A percentile compares a stretch with the other conserved stretches of the same genome.
These are phyloP conservation scores for Drosophila yakuba DNA, from an alignment of 1,140 invertebrate species.

Conservation along the genomic window DNA sequence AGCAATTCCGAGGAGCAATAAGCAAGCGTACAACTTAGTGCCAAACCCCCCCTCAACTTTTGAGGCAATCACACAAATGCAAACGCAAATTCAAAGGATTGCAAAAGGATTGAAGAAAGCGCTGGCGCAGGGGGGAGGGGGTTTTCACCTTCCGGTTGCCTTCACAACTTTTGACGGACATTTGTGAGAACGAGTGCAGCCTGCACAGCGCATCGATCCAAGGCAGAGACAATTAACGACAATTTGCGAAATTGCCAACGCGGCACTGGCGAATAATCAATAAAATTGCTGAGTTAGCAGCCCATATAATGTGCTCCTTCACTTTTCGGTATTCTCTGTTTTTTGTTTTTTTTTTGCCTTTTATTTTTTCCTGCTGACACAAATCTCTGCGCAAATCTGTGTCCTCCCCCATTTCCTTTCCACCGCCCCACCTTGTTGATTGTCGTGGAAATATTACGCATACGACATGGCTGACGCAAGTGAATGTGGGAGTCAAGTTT, in stretches of 20 bases:
- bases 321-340: conserved; percentile 19
- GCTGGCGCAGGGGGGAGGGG: neutral
- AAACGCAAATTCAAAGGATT: conserved; percentile 14
- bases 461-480: conserved; percentile 72
- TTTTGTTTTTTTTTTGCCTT: neutral
- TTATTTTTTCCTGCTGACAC: conserved; percentile 67
- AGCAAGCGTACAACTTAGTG: conserved; percentile 25
- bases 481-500: conserved; percentile 35
- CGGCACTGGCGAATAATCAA: conserved; percentile 67
- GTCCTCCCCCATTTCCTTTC: conserved; percentile 12
- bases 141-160: conserved; percentile 21
- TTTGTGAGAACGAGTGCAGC: conserved; percentile 67
- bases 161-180: conserved; percentile 44
- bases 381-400: conserved; percentile 70
- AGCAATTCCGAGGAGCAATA: conserved; percentile 14
- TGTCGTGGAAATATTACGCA: conserved; percentile 80
- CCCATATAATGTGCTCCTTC: conserved; percentile 7
- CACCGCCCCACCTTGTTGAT: conserved; percentile 48
- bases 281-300: conserved; percentile 72
- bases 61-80: conserved; percentile 29
- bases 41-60: conserved; percentile 12
- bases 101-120: neutral
- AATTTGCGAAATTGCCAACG: conserved; percentile 70
- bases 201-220: conserved; percentile 50
- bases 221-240: conserved; percentile 62